These are phyloP conservation scores for Buathra laborator DNA, from an alignment of 2,888 invertebrate genomes.

Conservation along the genomic window DNA sequence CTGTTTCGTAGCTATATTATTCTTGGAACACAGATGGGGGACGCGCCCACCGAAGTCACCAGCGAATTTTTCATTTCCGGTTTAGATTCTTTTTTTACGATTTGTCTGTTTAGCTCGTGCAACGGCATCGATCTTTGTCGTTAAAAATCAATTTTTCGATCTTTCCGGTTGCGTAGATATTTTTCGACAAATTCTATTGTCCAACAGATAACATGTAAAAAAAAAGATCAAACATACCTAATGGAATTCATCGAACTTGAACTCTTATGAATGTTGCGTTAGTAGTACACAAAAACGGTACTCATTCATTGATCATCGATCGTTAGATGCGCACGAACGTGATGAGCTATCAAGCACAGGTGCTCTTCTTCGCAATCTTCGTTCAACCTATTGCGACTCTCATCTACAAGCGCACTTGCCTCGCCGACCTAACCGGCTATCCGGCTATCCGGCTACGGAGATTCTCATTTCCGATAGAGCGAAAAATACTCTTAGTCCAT, in stretches of 20 bases:
- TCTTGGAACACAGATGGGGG: constrained; percentile 56
- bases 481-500: constrained; percentile 35
- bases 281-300: constrained; percentile 7
- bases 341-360: constrained; percentile 67
- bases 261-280: not conserved
- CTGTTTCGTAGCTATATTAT: constrained; percentile 43
- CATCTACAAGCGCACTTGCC: constrained; percentile 32
- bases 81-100: constrained; percentile 4
- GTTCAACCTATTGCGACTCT: constrained; percentile 37
- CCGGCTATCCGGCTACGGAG: constrained; percentile 49
- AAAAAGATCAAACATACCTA: not conserved
- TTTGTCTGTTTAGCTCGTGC: not conserved
- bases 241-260: not conserved
- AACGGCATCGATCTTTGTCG: not conserved
- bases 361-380: constrained; percentile 59
- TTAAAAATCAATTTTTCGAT: not conserved
- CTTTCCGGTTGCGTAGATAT: too few relatives aligned
- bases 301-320: constrained; percentile 67
- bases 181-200: not conserved
- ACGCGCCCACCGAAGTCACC: constrained; percentile 26
- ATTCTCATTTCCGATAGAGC: constrained; percentile 72
- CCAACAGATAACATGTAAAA: not conserved
- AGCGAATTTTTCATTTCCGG: constrained; percentile 62
- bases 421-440: constrained; percentile 56
- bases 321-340: constrained; percentile 64